Conservation (phyloP, 2,113 vertebrate genomes). For the Apteryx owenii region DNA sequence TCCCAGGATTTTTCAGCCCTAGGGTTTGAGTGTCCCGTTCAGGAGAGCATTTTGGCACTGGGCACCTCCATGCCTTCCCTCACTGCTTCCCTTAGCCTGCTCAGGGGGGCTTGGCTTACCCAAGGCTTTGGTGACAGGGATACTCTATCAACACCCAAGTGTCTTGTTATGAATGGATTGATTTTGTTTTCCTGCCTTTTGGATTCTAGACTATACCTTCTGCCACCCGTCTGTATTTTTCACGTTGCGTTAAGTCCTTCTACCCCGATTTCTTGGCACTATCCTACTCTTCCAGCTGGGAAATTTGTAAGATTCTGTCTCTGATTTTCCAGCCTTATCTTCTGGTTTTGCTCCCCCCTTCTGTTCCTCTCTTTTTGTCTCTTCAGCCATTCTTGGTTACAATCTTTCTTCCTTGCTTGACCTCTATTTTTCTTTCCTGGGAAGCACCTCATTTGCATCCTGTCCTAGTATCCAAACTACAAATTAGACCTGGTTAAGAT, state of each 20-base stretch:
- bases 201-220: neutral
- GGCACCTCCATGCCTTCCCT: neutral
- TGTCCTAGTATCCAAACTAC: neutral
- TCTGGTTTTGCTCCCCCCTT: neutral
- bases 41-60: neutral
- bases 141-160: accelerated
- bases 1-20: neutral
- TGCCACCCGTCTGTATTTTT: neutral
- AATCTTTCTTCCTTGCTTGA: neutral
- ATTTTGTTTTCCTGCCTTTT: neutral
- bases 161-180: neutral
- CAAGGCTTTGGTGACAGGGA: neutral
- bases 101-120: neutral
- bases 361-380: neutral
- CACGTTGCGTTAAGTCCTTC: neutral
- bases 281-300: neutral
- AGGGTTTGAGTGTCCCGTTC: neutral
- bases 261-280: neutral
- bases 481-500: neutral
- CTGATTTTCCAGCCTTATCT: neutral
- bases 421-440: neutral
- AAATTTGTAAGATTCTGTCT: neutral
- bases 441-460: conserved; percentile 5
- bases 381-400: neutral
- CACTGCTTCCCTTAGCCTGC: neutral